Conservation (phyloP, 2,113 vertebrate species). For the Brienomyrus longianalis region DNA sequence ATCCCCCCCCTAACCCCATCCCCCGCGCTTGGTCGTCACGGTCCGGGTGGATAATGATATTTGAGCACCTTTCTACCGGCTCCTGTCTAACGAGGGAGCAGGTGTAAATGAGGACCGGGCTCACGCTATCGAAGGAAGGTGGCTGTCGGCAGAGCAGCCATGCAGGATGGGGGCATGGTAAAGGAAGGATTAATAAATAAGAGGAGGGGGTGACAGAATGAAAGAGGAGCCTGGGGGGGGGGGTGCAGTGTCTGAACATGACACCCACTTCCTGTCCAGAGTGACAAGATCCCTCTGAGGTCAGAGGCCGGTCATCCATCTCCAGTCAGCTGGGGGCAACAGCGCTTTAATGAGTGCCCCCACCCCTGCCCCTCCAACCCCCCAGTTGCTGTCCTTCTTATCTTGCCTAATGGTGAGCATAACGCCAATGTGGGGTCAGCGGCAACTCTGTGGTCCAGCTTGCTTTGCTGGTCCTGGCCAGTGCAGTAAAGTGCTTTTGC, state of each 20-base stretch:
- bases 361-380: background rate
- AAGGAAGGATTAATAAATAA: slow-evolving; percentile 21
- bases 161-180: slow-evolving; percentile 32
- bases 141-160: slow-evolving; percentile 39
- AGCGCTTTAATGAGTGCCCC: background rate
- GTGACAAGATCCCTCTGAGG: slow-evolving; percentile 40
- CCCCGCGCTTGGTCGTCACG: slow-evolving; percentile 3
- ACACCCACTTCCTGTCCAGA: slow-evolving; percentile 54
- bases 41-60: too few relatives aligned
- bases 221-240: slow-evolving; percentile 4
- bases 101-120: too few relatives aligned
- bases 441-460: background rate
- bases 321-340: background rate
- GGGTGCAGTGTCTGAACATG: slow-evolving; percentile 36
- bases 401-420: background rate
- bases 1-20: too few relatives aligned
- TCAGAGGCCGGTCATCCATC: slow-evolving; percentile 37
- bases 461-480: background rate
- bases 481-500: background rate
- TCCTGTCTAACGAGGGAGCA: too few relatives aligned
- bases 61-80: too few relatives aligned
- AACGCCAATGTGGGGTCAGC: background rate
- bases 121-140: slow-evolving; percentile 25
- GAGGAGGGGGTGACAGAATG: background rate
- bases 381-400: background rate